Percentiles rank a stretch among this genome's conserved stretches.
phyloP scores from a whole-genome alignment of 2,113 vertebrate genomes.

The Microtus richardsoni region DNA sequence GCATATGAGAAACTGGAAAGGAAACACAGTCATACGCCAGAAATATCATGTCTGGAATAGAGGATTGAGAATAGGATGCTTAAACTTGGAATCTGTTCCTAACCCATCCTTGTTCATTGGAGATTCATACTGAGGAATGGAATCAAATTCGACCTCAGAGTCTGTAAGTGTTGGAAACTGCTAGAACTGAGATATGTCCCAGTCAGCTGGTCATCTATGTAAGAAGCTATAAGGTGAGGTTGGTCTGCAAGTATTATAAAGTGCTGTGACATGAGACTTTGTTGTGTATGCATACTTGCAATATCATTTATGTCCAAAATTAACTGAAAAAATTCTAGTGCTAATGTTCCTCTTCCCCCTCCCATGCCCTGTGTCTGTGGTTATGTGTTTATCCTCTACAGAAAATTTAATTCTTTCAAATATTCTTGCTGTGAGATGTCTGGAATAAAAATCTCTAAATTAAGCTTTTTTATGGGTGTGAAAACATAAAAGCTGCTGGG shows the following conservation, averaged over 20 bases:
- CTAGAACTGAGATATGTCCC: neutral
- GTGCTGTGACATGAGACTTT: neutral
- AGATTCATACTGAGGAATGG: neutral
- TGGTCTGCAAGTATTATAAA: neutral
- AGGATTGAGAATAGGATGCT: neutral
- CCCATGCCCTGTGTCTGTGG: neutral
- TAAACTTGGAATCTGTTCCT: neutral
- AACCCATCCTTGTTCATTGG: neutral
- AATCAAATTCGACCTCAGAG: neutral
- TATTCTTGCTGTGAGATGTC: neutral
- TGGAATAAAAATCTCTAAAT: neutral
- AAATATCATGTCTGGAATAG: neutral
- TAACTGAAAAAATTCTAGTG: neutral
- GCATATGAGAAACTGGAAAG: neutral
- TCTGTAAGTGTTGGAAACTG: neutral
- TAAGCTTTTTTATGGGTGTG: neutral
- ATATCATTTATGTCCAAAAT: neutral
- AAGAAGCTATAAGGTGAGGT: neutral
- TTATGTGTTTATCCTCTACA: neutral
- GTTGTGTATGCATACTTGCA: neutral
- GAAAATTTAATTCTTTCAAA: neutral
- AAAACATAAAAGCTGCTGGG: neutral
- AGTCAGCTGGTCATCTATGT: fast-evolving
- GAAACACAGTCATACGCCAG: neutral
- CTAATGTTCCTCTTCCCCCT: neutral